These are phyloP conservation scores for Cantharis nigra DNA, from an alignment of 2,888 invertebrate genomes.

Conservation along the genomic window DNA sequence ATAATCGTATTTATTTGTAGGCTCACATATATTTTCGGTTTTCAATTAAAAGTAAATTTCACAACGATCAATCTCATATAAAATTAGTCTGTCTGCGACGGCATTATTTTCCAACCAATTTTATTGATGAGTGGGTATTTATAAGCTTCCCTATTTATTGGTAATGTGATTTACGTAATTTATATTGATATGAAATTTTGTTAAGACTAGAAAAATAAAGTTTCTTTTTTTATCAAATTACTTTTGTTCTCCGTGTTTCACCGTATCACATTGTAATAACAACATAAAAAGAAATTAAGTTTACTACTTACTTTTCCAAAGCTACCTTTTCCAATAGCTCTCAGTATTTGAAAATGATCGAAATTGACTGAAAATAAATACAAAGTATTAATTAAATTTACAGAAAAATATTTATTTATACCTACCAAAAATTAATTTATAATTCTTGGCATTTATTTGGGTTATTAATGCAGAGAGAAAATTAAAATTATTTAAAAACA, in stretches of 20 bases:
- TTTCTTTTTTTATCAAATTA: neutral
- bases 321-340: constrained; percentile 85
- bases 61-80: neutral
- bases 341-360: constrained; percentile 82
- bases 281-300: neutral
- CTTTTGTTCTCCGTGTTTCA: neutral
- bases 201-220: neutral
- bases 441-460: too few species aligned
- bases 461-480: too few species aligned
- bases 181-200: neutral
- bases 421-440: too few species aligned
- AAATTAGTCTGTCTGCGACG: neutral
- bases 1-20: neutral
- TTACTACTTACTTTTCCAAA: constrained; percentile 80
- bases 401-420: too few species aligned
- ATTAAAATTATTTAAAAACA: too few species aligned
- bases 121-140: neutral
- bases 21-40: neutral
- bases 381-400: neutral
- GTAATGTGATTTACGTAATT: neutral
- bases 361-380: constrained; percentile 69
- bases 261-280: neutral
- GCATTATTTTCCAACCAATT: neutral
- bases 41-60: neutral
- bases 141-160: neutral